Percentiles rank a stretch among this genome's conserved stretches.
Evolutionary conservation across 2,113 vertebrate species (phyloP).

Genomic region (Eulemur macaco): DNA sequence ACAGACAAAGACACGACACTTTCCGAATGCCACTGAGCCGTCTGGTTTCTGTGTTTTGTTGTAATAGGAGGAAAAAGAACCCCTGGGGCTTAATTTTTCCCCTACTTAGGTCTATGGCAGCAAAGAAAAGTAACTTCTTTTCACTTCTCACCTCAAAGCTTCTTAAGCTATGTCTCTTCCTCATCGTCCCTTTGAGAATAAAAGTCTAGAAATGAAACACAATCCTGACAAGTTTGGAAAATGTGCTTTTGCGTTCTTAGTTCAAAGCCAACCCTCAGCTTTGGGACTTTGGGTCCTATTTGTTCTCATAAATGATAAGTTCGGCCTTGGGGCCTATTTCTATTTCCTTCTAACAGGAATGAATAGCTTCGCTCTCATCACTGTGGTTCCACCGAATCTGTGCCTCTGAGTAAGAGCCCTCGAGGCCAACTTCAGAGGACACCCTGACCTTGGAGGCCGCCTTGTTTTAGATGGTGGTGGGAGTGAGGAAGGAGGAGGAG

Average conservation of each 20-base stretch:
- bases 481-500: not conserved
- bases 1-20: slow-evolving; percentile 25
- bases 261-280: not conserved
- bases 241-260: slow-evolving; percentile 16
- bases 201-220: slow-evolving; percentile 48
- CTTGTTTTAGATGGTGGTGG: not conserved
- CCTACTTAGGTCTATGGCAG: not conserved
- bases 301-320: not conserved
- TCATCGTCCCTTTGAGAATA: slow-evolving; percentile 25
- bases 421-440: not conserved
- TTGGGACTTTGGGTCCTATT: not conserved
- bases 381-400: not conserved
- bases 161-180: not conserved
- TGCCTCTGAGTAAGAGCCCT: not conserved
- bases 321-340: not conserved
- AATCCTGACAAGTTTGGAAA: slow-evolving; percentile 40
- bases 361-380: not conserved
- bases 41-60: slow-evolving; percentile 76
- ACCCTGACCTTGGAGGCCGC: not conserved
- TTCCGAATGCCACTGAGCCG: not conserved
- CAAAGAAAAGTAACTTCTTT: slow-evolving; percentile 9
- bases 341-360: not conserved
- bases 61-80: slow-evolving; percentile 57
- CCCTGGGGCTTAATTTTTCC: not conserved
- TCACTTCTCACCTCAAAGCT: not conserved